These are phyloP conservation scores for Xyliphius kryptos DNA, from an alignment of 2,113 vertebrate genomes.

Conservation along the genomic window DNA sequence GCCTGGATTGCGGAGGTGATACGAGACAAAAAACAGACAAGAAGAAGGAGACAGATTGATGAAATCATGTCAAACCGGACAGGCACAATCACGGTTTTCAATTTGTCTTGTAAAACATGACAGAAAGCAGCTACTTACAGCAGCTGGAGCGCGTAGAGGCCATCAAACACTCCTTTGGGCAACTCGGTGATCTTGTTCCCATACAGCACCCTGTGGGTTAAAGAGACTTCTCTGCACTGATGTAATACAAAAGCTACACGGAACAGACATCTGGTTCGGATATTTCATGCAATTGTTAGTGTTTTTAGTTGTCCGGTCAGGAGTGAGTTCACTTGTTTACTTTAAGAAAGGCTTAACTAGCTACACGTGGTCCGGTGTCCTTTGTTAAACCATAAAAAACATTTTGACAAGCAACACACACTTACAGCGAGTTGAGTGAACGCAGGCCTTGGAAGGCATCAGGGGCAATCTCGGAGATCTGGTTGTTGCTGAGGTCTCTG, in stretches of 20 bases:
- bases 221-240: slow-evolving; percentile 33
- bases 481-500: slow-evolving; percentile 99
- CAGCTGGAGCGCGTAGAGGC: slow-evolving; percentile 90
- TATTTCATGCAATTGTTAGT: slow-evolving; percentile 11
- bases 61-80: slow-evolving; percentile 5
- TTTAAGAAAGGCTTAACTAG: background rate
- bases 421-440: slow-evolving; percentile 95
- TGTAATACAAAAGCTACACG: slow-evolving; percentile 1
- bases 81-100: slow-evolving; percentile 40
- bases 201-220: slow-evolving; percentile 82
- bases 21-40: slow-evolving; percentile 25
- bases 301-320: slow-evolving; percentile 1
- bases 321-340: slow-evolving; percentile 1
- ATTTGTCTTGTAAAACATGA: slow-evolving; percentile 14
- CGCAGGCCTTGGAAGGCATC: slow-evolving; percentile 95
- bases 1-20: slow-evolving; percentile 63
- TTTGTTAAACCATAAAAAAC: background rate
- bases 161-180: slow-evolving; percentile 87
- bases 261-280: slow-evolving; percentile 11
- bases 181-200: slow-evolving; percentile 98
- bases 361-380: background rate
- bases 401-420: slow-evolving; percentile 38
- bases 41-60: slow-evolving; percentile 4
- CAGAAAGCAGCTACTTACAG: too few relatives aligned
- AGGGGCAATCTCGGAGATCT: slow-evolving; percentile 90